These are phyloP conservation scores for Bibio marci DNA, from an alignment of 2,888 invertebrate genomes.

Conservation along the genomic window DNA sequence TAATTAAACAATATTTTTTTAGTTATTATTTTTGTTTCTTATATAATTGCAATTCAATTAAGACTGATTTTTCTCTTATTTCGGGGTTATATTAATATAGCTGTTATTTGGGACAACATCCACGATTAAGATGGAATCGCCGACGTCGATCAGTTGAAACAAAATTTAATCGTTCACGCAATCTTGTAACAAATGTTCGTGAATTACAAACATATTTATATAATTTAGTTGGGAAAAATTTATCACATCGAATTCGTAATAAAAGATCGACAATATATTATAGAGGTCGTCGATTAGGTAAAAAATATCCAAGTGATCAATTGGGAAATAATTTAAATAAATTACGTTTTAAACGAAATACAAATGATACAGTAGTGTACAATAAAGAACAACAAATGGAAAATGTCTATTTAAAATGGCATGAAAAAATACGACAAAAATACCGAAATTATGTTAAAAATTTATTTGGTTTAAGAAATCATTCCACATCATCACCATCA, in stretches of 20 bases:
- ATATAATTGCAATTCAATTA: not conserved
- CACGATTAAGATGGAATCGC: conserved; percentile 66
- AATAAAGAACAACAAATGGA: too few species aligned
- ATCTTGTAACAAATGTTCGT: conserved; percentile 16
- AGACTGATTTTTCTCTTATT: not conserved
- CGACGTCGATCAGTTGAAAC: conserved; percentile 28
- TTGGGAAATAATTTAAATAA: too few species aligned
- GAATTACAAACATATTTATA: conserved; percentile 2
- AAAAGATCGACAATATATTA: too few species aligned
- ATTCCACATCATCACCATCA: conserved; percentile 2
- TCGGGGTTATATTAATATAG: not conserved
- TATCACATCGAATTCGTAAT: too few species aligned
- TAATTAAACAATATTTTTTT: conserved; percentile 14
- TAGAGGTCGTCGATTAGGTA: too few species aligned
- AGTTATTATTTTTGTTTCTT: not conserved
- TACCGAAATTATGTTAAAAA: conserved; percentile 24
- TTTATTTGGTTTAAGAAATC: conserved; percentile 15
- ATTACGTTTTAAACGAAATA: too few species aligned
- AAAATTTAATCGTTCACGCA: conserved; percentile 20
- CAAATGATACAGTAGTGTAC: too few species aligned
- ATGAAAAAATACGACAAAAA: conserved; percentile 23
- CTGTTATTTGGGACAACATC: conserved; percentile 75
- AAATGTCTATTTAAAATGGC: conserved; percentile 15
- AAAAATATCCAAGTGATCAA: too few species aligned
- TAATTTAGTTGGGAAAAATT: not conserved